A percentile compares a stretch with the other conserved stretches of the same genome.
Evolutionary conservation across 92 coral and sea anemone species (phyloP).

Genomic region (Muricea muricata): DNA sequence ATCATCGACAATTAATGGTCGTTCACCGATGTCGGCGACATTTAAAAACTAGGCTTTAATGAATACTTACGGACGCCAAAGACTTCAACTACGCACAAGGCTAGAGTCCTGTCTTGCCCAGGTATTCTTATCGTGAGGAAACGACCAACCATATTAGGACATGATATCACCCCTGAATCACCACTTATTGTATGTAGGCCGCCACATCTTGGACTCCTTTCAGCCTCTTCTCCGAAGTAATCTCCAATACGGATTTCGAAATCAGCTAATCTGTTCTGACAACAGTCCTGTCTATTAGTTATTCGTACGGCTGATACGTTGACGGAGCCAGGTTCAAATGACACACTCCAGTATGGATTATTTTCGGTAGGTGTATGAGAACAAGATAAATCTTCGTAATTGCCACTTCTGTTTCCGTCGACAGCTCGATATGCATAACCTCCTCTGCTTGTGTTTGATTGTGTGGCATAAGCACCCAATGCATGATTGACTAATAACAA

Average conservation of each 20-base stretch:
- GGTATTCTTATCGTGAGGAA: slow-evolving; percentile 27
- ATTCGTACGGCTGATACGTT: slow-evolving; percentile 33
- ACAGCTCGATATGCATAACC: slow-evolving; percentile 13
- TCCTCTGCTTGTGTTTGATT: slow-evolving; percentile 10
- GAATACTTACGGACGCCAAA: slow-evolving; percentile 25
- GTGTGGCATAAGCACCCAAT: neutral
- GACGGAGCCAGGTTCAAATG: slow-evolving; percentile 17
- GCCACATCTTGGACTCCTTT: slow-evolving; percentile 23
- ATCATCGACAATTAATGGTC: neutral
- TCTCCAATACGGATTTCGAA: slow-evolving; percentile 42
- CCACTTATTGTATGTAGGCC: slow-evolving; percentile 17
- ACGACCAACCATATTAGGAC: slow-evolving; percentile 29
- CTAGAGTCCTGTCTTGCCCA: slow-evolving; percentile 20
- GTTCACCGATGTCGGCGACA: neutral
- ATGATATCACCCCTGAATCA: slow-evolving; percentile 11
- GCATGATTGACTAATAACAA: slow-evolving; percentile 29
- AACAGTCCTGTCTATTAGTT: slow-evolving; percentile 17
- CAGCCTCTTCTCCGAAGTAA: slow-evolving; percentile 15
- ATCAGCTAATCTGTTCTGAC: slow-evolving; percentile 9
- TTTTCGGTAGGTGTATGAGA: slow-evolving; percentile 10
- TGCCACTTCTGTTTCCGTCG: neutral
- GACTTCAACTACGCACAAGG: slow-evolving; percentile 46
- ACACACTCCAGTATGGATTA: slow-evolving; percentile 35
- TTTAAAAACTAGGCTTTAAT: no score
- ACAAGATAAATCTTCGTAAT: slow-evolving; percentile 9